Conservation (phyloP, 2,113 vertebrate species). For the Macrotus californicus region DNA sequence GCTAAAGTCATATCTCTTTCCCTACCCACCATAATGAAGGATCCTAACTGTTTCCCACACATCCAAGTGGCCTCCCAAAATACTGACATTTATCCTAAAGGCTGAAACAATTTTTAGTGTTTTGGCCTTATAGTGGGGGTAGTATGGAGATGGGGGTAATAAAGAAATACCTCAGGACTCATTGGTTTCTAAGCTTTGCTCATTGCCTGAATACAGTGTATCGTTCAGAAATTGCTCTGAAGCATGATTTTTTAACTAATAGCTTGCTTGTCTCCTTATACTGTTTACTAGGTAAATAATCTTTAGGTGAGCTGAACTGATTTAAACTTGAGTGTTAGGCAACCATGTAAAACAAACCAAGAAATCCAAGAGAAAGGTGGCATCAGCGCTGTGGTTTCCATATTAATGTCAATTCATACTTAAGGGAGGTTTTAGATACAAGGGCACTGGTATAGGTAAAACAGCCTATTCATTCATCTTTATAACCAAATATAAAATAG, state of each 20-base stretch:
- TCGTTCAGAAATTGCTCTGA: not conserved
- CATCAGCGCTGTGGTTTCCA: not conserved
- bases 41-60: not conserved
- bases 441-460: not conserved
- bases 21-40: not conserved
- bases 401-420: not conserved
- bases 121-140: not conserved
- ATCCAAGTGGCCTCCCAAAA: not conserved
- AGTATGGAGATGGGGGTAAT: fast-evolving
- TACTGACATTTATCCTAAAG: not conserved
- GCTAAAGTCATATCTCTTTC: not conserved
- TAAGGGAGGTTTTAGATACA: not conserved
- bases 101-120: not conserved
- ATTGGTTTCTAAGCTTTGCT: not conserved
- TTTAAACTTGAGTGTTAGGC: not conserved
- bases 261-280: not conserved
- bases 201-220: not conserved
- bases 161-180: not conserved
- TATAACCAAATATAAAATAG: not conserved
- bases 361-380: not conserved
- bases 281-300: not conserved
- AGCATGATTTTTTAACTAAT: not conserved
- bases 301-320: not conserved
- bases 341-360: not conserved
- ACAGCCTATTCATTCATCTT: not conserved